Conservation (phyloP, 1,140 invertebrate species). For the Druon quercuslanigerum region DNA sequence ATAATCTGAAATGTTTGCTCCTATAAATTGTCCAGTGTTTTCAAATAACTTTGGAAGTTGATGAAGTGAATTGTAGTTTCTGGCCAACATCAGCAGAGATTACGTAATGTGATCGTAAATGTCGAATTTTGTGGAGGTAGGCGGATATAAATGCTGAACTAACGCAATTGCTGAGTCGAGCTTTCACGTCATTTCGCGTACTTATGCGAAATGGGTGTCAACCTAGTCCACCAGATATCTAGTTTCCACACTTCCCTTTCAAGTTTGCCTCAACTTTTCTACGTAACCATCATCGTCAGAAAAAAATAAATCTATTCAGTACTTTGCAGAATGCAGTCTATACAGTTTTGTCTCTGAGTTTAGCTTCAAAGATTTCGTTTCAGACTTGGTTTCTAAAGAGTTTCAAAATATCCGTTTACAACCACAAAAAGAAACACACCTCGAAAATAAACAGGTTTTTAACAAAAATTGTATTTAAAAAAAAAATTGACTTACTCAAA, state of each 20-base stretch:
- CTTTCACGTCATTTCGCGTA: neutral
- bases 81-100: neutral
- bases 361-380: no score
- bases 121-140: slow-evolving; percentile 12
- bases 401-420: no score
- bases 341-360: neutral
- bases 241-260: slow-evolving; percentile 18
- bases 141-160: slow-evolving; percentile 1
- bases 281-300: neutral
- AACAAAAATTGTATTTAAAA: no score
- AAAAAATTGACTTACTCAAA: no score
- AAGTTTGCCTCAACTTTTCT: neutral
- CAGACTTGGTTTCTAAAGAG: no score
- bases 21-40: no score
- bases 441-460: no score
- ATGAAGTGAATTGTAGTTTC: neutral
- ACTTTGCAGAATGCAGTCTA: slow-evolving; percentile 9
- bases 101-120: slow-evolving; percentile 1
- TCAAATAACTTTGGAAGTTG: no score
- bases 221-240: neutral
- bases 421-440: no score
- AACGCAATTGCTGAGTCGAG: slow-evolving; percentile 13
- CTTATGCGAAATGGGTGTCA: neutral
- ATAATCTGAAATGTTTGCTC: no score
- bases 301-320: slow-evolving; percentile 1